Conservation (phyloP, 2,113 vertebrate genomes). For the Vidua macroura region DNA sequence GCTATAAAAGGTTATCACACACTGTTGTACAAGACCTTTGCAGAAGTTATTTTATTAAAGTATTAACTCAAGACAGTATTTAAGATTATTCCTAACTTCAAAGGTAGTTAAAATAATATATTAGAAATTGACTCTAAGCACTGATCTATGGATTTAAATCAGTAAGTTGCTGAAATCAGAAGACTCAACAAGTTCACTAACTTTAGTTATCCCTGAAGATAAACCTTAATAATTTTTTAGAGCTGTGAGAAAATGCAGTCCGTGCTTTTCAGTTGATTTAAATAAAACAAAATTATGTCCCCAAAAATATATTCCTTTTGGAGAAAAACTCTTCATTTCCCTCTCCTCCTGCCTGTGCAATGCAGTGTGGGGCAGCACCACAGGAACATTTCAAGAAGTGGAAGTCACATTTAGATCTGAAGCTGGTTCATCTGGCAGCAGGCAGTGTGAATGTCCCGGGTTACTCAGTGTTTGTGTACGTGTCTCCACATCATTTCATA, state of each 20-base stretch:
- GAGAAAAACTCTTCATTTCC: not conserved
- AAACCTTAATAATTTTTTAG: not conserved
- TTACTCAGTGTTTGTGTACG: not conserved
- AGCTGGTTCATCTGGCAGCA: not conserved
- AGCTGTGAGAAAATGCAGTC: not conserved
- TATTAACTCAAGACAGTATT: constrained; percentile 1
- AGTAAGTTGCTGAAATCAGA: not conserved
- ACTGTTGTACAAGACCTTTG: not conserved
- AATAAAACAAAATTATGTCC: not conserved
- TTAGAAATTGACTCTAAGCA: not conserved
- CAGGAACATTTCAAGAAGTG: not conserved
- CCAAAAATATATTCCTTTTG: not conserved
- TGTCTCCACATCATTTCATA: not conserved
- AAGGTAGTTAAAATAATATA: not conserved
- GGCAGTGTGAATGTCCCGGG: not conserved
- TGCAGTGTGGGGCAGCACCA: not conserved
- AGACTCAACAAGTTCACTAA: not conserved
- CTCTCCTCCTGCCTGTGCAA: not conserved
- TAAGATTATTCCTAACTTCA: not conserved
- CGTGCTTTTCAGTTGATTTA: not conserved
- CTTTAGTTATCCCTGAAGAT: not conserved
- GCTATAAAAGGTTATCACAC: not conserved
- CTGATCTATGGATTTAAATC: not conserved
- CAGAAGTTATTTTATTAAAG: not conserved
- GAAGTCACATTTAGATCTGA: accelerated